A percentile compares a stretch with the other conserved stretches of the same genome.
Evolutionary conservation across 2,888 invertebrate species (phyloP).

Genomic region (Nemotelus pantherinus): DNA sequence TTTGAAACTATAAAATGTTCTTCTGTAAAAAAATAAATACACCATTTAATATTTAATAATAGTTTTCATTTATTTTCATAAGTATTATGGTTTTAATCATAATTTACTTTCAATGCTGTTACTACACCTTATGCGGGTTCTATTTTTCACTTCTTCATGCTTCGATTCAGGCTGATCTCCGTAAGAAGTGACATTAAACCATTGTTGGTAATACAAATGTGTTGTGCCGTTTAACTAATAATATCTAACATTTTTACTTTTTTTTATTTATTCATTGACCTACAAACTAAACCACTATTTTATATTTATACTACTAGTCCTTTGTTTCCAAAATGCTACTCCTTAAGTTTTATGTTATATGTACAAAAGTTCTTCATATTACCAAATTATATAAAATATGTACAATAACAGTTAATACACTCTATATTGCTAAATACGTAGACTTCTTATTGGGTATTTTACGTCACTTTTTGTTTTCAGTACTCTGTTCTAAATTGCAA

Average conservation of each 20-base stretch:
- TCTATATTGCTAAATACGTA: constrained; percentile 41
- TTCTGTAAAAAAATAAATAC: neutral
- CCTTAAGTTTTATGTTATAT: constrained; percentile 24
- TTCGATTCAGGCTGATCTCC: too few species aligned
- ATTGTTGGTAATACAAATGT: neutral
- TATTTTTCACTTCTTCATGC: neutral
- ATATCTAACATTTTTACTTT: constrained; percentile 22
- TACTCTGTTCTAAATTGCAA: constrained; percentile 36
- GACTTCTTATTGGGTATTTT: constrained; percentile 22
- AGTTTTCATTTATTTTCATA: constrained; percentile 33
- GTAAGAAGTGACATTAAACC: too few species aligned
- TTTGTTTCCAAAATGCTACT: constrained; percentile 37
- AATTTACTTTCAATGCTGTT: constrained; percentile 31
- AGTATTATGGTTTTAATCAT: constrained; percentile 37
- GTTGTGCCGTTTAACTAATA: constrained; percentile 29
- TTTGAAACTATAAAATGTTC: neutral
- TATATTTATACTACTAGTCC: constrained; percentile 35
- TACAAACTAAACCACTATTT: constrained; percentile 32
- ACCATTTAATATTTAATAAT: constrained; percentile 1
- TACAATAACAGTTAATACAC: constrained; percentile 36
- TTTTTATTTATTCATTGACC: neutral
- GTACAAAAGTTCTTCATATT: constrained; percentile 35
- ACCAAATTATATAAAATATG: constrained; percentile 41
- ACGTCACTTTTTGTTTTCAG: constrained; percentile 3
- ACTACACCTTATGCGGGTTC: constrained; percentile 25